Conservation (phyloP, 35 echinoderm and acorn worm species). For the Apostichopus californicus region DNA sequence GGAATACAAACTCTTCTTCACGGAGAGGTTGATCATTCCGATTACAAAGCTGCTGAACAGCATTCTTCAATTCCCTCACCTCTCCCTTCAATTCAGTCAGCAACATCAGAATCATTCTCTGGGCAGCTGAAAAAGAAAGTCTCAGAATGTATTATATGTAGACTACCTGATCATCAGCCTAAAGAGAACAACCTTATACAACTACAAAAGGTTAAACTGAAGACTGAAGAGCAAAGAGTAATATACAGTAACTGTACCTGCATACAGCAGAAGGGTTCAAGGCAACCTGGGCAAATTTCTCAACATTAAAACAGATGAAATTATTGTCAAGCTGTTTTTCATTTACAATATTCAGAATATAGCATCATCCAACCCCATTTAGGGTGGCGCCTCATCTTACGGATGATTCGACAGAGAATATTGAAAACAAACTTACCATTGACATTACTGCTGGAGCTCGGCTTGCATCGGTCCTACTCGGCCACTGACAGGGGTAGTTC, state of each 20-base stretch:
- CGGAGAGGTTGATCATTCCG: neutral
- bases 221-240: no score
- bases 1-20: neutral
- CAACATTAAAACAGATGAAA: no score
- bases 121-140: constrained; percentile 8
- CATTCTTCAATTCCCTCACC: neutral
- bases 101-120: neutral
- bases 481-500: neutral
- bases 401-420: neutral
- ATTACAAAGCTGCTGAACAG: neutral
- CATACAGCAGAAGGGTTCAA: no score
- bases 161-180: neutral
- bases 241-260: no score
- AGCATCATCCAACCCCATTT: neutral
- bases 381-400: neutral
- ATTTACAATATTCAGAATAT: neutral
- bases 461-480: neutral
- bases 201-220: no score
- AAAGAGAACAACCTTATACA: neutral
- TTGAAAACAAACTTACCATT: neutral
- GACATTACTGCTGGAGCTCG: neutral
- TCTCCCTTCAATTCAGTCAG: neutral
- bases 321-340: neutral
- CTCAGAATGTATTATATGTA: neutral
- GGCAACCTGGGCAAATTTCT: no score